Base-by-base conservation (phyloP, 2,888 invertebrate genomes). In the Xylota segnis region DNA sequence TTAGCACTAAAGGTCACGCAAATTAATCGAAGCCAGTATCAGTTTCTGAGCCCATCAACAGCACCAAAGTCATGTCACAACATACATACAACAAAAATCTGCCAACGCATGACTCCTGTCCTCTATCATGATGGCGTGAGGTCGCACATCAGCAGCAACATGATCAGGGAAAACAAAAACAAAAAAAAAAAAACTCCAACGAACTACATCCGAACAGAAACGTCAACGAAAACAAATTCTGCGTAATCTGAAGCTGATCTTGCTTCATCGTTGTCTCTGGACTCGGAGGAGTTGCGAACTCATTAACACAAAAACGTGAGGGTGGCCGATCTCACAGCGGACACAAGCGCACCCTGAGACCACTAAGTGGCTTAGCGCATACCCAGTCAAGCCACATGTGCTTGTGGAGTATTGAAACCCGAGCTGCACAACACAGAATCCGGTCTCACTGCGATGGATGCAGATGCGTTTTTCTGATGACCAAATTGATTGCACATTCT, bases 271-370 rank as follows among this genome's bases (percentile, higher is more conserved):
- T 78, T 56, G 76, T 70, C 75, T 54, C 76, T 66, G 37, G 7
- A 4, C 34, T 52, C 65, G 9, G 75, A 61, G 66, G 70, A 82
- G 86, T 86, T 86, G 86, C 82, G 86, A 86, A 86, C 86, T 86
- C 86, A 86, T 86, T 86, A 86, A 86, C 86, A 86, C 86, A 86
- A 86, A 86, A 86, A 86, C 86, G 86, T 82, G 86, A 86, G 86
- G 86, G 86, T 86, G 86, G 86, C 86, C 86, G 56, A 86, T 77
- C 75, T 71, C 77, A 68, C 71, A 77, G 58, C 58, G 23, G 45
- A 56, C 56, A 65, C 65, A 75, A 66, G 75, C 45, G 63, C 71
- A 61, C 27, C 34, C 14, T 3, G 32, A 23, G 56, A 58, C 43
- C 72, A 37, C 70, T 72, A 52, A 74, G 61, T 78, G 78, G 65